Evolutionary conservation across 2,888 invertebrate species (phyloP).

Genomic region (Caenorhabditis japonica): DNA sequence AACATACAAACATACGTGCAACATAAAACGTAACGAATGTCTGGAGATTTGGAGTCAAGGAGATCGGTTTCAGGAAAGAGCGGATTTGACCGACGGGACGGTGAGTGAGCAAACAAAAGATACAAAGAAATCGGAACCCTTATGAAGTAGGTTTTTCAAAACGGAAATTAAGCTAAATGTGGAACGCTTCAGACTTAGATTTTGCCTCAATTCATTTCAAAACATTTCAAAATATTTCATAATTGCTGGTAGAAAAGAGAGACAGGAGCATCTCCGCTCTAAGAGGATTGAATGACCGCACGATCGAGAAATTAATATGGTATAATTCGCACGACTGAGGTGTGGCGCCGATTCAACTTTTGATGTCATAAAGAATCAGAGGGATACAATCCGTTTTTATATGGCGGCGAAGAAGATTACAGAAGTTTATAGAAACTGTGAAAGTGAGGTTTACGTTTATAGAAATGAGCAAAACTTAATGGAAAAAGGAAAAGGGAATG

Average conservation of each 20-base stretch:
- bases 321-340: conserved; percentile 49
- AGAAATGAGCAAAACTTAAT: background rate
- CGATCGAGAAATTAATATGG: conserved; percentile 40
- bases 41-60: conserved; percentile 21
- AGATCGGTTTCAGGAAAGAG: conserved; percentile 35
- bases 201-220: too few species aligned
- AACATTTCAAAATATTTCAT: too few species aligned
- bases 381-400: background rate
- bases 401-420: too few species aligned
- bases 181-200: too few species aligned
- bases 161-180: conserved; percentile 10
- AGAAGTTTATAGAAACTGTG: background rate
- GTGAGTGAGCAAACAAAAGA: conserved; percentile 37
- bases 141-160: conserved; percentile 13
- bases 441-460: background rate
- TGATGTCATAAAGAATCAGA: too few species aligned
- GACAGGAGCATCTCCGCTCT: conserved; percentile 19
- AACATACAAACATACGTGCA: background rate
- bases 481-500: conserved; percentile 1
- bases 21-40: conserved; percentile 6
- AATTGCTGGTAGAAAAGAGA: conserved; percentile 7
- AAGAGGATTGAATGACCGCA: conserved; percentile 49
- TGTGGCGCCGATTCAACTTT: conserved; percentile 1
- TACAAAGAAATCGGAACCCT: conserved; percentile 17
- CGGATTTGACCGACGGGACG: conserved; percentile 10